Evolutionary conservation across 1,140 invertebrate species (phyloP).

Genomic region (Scaptomyza pallida): DNA sequence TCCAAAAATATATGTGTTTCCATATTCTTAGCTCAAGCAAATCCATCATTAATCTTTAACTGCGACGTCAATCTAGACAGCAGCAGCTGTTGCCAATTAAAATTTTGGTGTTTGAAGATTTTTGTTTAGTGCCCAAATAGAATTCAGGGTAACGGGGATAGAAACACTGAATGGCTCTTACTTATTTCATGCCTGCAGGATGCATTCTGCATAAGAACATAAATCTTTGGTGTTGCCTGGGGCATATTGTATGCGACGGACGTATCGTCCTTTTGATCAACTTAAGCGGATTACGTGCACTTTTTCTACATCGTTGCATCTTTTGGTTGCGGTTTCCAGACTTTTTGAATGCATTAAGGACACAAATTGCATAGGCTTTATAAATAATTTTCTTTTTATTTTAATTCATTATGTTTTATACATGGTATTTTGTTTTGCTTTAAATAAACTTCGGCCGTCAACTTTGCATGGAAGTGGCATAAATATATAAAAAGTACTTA

Average conservation of each 20-base stretch:
- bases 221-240: conserved; percentile 36
- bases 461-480: conserved; percentile 20
- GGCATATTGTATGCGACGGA: conserved; percentile 11
- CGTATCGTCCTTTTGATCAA: conserved; percentile 19
- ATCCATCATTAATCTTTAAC: conserved; percentile 45
- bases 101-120: conserved; percentile 3
- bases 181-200: neutral
- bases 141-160: neutral
- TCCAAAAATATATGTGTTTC: conserved; percentile 42
- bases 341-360: neutral
- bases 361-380: conserved; percentile 27
- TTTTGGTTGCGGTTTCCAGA: conserved; percentile 42
- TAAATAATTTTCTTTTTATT: conserved; percentile 73
- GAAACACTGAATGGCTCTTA: neutral
- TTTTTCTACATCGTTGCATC: conserved; percentile 59
- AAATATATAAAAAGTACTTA: conserved; percentile 65
- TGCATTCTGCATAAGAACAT: conserved; percentile 12
- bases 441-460: conserved; percentile 12
- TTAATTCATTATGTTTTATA: conserved; percentile 51
- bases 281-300: conserved; percentile 68
- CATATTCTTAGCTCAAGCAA: conserved; percentile 4
- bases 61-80: conserved; percentile 15
- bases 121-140: neutral
- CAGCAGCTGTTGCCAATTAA: conserved; percentile 38
- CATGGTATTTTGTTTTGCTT: conserved; percentile 19